phyloP scores from a whole-genome alignment of 2,888 invertebrate species.

The Microplitis deprimator region DNA sequence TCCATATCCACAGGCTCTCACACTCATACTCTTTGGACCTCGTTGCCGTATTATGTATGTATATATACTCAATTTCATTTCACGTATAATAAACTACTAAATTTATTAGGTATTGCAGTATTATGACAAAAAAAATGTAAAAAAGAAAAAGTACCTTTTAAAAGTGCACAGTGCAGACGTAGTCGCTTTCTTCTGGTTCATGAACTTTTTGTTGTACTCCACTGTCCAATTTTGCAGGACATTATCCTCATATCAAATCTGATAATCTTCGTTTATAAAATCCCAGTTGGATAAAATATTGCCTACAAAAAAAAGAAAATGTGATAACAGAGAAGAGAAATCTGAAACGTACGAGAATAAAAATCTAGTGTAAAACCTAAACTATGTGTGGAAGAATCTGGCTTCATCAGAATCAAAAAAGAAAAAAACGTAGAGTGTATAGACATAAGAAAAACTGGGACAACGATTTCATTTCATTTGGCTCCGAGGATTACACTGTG shows the following conservation, averaged over 20 bases:
- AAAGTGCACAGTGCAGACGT: background rate
- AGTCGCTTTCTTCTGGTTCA: background rate
- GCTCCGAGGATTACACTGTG: constrained; percentile 42
- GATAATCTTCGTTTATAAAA: background rate
- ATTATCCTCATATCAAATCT: background rate
- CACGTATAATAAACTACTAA: background rate
- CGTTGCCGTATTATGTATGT: background rate
- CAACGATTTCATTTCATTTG: background rate
- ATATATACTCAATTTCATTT: background rate
- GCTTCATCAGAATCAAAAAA: background rate
- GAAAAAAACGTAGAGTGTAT: constrained; percentile 2
- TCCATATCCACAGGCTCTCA: background rate
- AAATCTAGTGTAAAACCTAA: background rate
- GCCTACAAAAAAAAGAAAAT: background rate
- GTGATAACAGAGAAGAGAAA: background rate
- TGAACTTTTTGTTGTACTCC: background rate
- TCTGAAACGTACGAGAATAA: background rate
- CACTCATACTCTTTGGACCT: background rate
- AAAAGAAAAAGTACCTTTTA: too few species aligned
- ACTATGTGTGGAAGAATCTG: background rate
- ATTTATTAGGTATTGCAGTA: background rate
- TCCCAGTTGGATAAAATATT: background rate
- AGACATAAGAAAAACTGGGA: constrained; percentile 21
- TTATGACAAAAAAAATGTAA: background rate
- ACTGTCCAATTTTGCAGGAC: background rate